Base-by-base conservation (phyloP, 2,797 vertebrate species). In the Rhadinocentrus ornatus region DNA sequence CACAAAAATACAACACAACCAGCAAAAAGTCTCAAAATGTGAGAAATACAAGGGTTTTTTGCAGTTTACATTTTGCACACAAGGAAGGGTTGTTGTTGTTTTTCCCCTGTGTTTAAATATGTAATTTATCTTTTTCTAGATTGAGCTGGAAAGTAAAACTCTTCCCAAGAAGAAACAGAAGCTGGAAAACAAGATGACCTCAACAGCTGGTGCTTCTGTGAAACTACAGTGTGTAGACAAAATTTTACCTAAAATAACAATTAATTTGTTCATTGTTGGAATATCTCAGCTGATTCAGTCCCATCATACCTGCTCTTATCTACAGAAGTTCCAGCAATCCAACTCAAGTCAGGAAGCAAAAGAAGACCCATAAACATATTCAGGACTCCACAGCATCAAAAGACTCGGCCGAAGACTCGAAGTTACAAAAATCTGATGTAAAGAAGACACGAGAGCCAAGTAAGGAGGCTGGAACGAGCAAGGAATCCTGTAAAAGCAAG, bases 141-240 rank as follows among this genome's bases (percentile, higher is more conserved):
- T 83, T 10, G 89, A 94, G 31, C 86, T 90, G 66, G 78, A 82
- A 34, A 91, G 90, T 71, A 93, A 91, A 82, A 80, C 84, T 59
- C 75, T 66, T 55, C 92, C 93, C 22, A 93, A 77, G 81, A 99
- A 98, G 93, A 98, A 94, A 88, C 87, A 39, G 2, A 96, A 90
- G 82, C 75, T 93, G 77, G 94, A 94, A 69, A 95, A 95, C 76
- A 95, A 94, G 79, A 73, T 68, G 1, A 75, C 89, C 3, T 85
- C 90, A 58, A 93, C 92, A 66, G 66, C 80, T 77, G 85, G 83
- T 27, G 89, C 91, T 59, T 86, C 91, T 66, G 63, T 48, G 76
- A 96, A 93, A 91, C 50, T 78, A 56, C 94, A 95, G 98, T 99
- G 90, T 93, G 97, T 96, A 7, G 59, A 22, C 22, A 48, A 12